phyloP scores from a whole-genome alignment of 2,113 vertebrate genomes.

The Chloebia gouldiae region DNA sequence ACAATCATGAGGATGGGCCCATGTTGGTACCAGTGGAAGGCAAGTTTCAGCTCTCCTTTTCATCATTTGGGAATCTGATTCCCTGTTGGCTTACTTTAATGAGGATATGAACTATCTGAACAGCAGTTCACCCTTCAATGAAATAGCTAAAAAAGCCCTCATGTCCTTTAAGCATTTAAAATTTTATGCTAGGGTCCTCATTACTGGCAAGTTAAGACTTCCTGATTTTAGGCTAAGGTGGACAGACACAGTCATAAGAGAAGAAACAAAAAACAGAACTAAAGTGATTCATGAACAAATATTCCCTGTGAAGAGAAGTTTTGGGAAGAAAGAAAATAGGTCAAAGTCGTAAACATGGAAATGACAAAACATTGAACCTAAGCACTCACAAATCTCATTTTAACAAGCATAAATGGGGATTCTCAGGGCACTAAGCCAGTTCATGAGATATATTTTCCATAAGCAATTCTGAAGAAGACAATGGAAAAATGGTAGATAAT shows the following conservation, averaged over 20 bases:
- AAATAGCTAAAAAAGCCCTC: background rate
- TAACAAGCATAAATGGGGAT: background rate
- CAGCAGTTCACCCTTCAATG: background rate
- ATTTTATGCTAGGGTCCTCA: background rate
- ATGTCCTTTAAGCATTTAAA: background rate
- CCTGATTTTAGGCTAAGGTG: background rate
- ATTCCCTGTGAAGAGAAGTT: background rate
- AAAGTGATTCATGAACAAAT: background rate
- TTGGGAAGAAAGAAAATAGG: background rate
- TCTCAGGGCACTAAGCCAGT: background rate
- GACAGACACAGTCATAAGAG: background rate
- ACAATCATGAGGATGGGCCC: background rate
- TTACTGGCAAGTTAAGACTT: background rate
- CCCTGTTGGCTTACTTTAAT: background rate
- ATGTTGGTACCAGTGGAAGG: background rate
- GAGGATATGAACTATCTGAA: background rate
- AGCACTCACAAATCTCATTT: background rate
- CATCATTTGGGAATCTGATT: background rate
- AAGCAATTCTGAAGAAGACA: background rate
- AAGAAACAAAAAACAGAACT: background rate
- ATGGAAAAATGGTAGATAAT: background rate
- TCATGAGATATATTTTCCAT: conserved; percentile 12
- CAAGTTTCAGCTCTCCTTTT: background rate
- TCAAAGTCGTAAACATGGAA: background rate
- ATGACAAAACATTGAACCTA: background rate